These are phyloP conservation scores for Ciconia boyciana DNA, from an alignment of 2,113 vertebrate genomes.

Conservation along the genomic window DNA sequence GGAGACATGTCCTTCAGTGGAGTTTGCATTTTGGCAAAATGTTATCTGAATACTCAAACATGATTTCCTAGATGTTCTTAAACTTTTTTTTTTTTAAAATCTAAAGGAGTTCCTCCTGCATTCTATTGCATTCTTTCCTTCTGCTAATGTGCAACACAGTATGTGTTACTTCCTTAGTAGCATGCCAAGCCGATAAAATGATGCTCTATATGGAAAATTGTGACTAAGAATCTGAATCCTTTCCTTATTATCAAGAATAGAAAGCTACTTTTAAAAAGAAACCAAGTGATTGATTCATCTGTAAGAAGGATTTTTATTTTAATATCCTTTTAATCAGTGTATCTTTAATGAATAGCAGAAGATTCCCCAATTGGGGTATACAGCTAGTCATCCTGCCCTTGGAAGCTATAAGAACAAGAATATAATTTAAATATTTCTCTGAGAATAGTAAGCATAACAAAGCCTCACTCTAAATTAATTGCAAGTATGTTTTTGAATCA, in stretches of 20 bases:
- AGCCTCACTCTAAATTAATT: background rate
- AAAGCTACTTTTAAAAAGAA: background rate
- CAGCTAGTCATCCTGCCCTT: background rate
- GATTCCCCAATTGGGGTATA: background rate
- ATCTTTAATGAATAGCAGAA: background rate
- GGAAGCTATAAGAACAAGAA: background rate
- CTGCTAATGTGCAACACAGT: background rate
- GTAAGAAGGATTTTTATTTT: background rate
- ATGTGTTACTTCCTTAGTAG: background rate
- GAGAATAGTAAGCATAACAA: background rate
- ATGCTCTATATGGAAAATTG: background rate
- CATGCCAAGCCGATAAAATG: background rate
- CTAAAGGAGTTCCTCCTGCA: background rate
- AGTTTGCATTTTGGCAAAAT: background rate
- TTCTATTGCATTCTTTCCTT: background rate
- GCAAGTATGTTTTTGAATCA: background rate
- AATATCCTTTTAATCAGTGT: background rate
- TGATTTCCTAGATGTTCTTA: background rate
- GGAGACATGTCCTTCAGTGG: background rate
- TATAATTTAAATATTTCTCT: background rate
- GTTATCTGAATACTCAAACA: background rate
- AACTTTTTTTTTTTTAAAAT: background rate
- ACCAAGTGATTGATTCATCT: background rate
- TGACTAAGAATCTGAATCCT: background rate
- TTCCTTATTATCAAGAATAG: background rate